phyloP scores from a whole-genome alignment of 2,113 vertebrate genomes.

The Lota lota region DNA sequence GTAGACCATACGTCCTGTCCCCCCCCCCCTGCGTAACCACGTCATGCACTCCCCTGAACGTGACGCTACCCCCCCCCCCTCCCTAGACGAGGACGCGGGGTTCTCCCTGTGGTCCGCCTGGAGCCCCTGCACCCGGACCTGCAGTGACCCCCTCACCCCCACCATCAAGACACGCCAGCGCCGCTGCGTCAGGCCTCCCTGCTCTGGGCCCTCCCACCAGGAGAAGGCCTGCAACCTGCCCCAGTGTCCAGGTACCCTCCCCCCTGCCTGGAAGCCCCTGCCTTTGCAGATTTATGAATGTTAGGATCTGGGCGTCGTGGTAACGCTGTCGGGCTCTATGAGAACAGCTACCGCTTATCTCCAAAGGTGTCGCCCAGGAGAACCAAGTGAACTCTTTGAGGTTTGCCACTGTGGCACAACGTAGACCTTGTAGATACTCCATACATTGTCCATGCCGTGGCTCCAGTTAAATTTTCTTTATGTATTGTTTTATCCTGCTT shows the following conservation, averaged over 20 bases:
- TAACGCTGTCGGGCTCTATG: too few species aligned
- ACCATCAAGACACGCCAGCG: slow-evolving; percentile 75
- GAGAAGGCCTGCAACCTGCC: slow-evolving; percentile 83
- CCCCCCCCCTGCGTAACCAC: background rate
- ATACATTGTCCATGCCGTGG: too few species aligned
- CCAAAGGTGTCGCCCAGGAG: too few species aligned
- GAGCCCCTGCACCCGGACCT: slow-evolving; percentile 80
- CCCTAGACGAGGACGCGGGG: slow-evolving; percentile 66
- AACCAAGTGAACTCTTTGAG: too few species aligned
- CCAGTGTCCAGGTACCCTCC: slow-evolving; percentile 75
- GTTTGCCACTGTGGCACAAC: too few species aligned
- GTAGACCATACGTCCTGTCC: slow-evolving; percentile 45
- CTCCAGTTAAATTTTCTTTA: too few species aligned
- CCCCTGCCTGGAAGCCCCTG: too few species aligned
- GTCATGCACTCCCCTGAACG: too few species aligned
- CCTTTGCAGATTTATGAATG: too few species aligned
- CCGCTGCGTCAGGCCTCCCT: slow-evolving; percentile 68
- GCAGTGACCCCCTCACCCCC: slow-evolving; percentile 70
- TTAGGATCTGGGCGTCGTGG: too few species aligned
- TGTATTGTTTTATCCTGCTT: background rate
- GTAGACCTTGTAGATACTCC: too few species aligned
- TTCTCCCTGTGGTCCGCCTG: slow-evolving; percentile 78
- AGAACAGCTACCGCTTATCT: too few species aligned
- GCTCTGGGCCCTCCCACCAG: slow-evolving; percentile 71
- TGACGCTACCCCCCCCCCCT: background rate